A percentile compares a stretch with the other conserved stretches of the same genome.
Conservation (phyloP, 1,140 invertebrate species). For the Aphelinus certus region DNA sequence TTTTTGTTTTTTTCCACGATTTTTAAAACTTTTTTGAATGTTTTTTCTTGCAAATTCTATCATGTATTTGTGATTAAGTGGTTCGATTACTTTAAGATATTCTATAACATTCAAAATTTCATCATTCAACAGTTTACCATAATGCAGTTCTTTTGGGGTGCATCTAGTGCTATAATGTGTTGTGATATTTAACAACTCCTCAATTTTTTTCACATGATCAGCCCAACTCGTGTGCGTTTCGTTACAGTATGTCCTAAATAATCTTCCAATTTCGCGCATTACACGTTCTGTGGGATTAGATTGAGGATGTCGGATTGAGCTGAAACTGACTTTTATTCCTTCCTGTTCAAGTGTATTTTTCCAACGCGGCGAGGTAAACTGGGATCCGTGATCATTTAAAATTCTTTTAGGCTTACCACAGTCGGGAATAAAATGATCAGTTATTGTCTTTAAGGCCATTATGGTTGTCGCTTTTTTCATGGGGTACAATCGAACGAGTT, state of each 20-base stretch:
- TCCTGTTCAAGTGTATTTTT: conserved; percentile 11
- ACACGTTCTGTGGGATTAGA: background rate
- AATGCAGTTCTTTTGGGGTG: background rate
- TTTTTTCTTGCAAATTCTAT: background rate
- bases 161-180: background rate
- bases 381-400: background rate
- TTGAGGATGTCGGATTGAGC: conserved; percentile 3
- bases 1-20: background rate
- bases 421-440: background rate
- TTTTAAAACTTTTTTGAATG: background rate
- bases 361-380: conserved; percentile 22
- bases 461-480: conserved; percentile 19
- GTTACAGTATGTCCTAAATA: background rate
- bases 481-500: background rate
- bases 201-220: background rate
- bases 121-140: background rate
- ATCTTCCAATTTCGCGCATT: background rate
- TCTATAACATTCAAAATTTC: background rate
- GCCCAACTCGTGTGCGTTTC: background rate
- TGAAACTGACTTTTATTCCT: background rate
- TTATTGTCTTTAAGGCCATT: background rate
- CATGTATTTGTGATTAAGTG: too few relatives aligned
- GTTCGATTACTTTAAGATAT: background rate
- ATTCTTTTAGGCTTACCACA: background rate
- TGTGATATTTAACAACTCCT: background rate